A percentile compares a stretch with the other conserved stretches of the same genome.
These are phyloP conservation scores for Blennius ocellaris DNA, from an alignment of 2,113 vertebrate species.

Conservation along the genomic window DNA sequence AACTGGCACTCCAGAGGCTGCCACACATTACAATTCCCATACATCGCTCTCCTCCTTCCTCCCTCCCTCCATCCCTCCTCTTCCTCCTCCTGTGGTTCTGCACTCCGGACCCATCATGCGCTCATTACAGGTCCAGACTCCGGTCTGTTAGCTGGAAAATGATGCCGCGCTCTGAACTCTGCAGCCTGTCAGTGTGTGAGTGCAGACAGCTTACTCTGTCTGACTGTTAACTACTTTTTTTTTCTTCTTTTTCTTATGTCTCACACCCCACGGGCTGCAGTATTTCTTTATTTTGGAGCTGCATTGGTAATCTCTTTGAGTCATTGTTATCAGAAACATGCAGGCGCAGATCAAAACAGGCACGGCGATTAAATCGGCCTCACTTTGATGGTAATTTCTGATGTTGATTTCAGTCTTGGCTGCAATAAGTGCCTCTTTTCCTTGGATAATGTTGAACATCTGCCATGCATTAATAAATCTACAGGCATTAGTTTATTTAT, in stretches of 20 bases:
- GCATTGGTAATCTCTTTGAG: constrained; percentile 45
- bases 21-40: constrained; percentile 50
- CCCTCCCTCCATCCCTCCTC: neutral
- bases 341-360: constrained; percentile 49
- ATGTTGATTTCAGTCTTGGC: constrained; percentile 53
- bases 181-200: constrained; percentile 31
- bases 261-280: constrained; percentile 31
- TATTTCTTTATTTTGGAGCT: constrained; percentile 29
- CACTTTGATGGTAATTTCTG: constrained; percentile 48
- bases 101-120: constrained; percentile 41
- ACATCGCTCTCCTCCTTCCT: neutral
- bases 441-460: constrained; percentile 64
- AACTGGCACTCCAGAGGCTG: constrained; percentile 47
- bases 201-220: constrained; percentile 48
- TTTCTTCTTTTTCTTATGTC: constrained; percentile 25
- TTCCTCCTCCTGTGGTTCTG: neutral
- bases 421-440: constrained; percentile 37
- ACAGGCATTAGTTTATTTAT: constrained; percentile 60
- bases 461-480: constrained; percentile 68
- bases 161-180: constrained; percentile 35
- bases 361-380: constrained; percentile 15
- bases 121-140: constrained; percentile 51
- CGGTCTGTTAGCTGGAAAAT: constrained; percentile 62
- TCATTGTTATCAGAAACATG: constrained; percentile 63
- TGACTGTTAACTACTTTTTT: constrained; percentile 44